phyloP scores from a whole-genome alignment of 2,113 vertebrate genomes.

The Alethe castanea region DNA sequence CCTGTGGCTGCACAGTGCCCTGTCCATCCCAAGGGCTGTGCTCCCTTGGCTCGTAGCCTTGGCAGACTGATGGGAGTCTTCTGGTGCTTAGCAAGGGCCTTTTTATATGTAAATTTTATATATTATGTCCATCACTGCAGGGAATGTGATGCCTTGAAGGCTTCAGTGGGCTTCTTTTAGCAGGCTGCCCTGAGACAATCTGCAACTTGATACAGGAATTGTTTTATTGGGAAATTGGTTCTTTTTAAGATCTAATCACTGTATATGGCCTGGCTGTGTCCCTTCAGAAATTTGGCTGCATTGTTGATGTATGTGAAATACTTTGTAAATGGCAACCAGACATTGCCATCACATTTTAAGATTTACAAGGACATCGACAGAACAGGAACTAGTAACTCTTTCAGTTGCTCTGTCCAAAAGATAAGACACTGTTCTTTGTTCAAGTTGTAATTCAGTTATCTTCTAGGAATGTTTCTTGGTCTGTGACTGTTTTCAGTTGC shows the following conservation, averaged over 20 bases:
- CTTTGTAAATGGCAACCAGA: constrained; percentile 2
- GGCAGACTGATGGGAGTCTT: background rate
- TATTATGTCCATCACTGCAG: background rate
- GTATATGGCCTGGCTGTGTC: background rate
- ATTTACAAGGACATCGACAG: background rate
- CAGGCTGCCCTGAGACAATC: background rate
- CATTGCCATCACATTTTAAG: background rate
- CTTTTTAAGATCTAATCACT: background rate
- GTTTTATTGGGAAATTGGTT: background rate
- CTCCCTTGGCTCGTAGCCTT: background rate
- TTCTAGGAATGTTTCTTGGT: background rate
- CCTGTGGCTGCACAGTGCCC: background rate
- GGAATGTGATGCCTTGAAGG: background rate
- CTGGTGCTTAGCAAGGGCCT: background rate
- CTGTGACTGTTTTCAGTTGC: background rate
- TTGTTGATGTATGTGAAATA: background rate
- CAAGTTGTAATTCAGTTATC: background rate
- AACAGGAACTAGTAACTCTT: background rate
- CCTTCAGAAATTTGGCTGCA: background rate
- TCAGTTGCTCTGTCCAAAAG: background rate
- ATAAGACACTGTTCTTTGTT: background rate
- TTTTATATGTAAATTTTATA: background rate
- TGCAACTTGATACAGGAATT: background rate
- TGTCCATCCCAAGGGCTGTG: background rate
- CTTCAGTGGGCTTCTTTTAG: background rate